These are phyloP conservation scores for Scaptomyza reducta DNA, from an alignment of 2,888 invertebrate genomes.

Conservation along the genomic window DNA sequence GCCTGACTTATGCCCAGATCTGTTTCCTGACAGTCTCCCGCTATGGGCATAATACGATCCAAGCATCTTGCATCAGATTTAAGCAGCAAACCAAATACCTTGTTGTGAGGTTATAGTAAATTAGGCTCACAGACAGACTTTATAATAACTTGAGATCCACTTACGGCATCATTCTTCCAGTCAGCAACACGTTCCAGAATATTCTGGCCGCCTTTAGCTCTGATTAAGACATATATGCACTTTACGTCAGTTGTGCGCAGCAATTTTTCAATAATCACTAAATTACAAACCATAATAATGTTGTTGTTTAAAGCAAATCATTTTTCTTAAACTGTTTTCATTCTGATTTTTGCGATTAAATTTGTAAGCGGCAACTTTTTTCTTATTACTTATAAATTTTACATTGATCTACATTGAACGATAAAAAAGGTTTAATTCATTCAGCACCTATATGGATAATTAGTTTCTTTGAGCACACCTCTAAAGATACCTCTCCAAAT, in stretches of 20 bases:
- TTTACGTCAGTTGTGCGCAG: conserved; percentile 86
- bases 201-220: conserved; percentile 87
- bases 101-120: neutral
- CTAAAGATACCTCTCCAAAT: neutral
- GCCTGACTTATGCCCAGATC: conserved; percentile 82
- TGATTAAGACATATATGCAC: conserved; percentile 86
- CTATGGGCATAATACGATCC: conserved; percentile 80
- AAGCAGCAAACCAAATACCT: conserved; percentile 43
- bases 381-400: too few relatives aligned
- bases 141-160: conserved; percentile 18
- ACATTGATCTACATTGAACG: too few relatives aligned
- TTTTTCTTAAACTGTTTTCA: neutral
- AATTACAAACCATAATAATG: neutral
- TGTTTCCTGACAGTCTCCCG: conserved; percentile 82
- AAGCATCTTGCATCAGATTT: conserved; percentile 68
- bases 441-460: too few relatives aligned
- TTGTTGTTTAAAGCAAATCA: too few relatives aligned
- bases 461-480: neutral
- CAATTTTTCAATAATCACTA: conserved; percentile 87
- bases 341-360: neutral
- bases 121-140: neutral
- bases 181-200: conserved; percentile 88
- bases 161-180: conserved; percentile 88
- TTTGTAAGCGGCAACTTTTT: too few relatives aligned
- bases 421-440: too few relatives aligned